Percentiles rank a stretch among this genome's conserved stretches.
Evolutionary conservation across 2,113 vertebrate genomes (phyloP).

Genomic region (Saccopteryx bilineata): DNA sequence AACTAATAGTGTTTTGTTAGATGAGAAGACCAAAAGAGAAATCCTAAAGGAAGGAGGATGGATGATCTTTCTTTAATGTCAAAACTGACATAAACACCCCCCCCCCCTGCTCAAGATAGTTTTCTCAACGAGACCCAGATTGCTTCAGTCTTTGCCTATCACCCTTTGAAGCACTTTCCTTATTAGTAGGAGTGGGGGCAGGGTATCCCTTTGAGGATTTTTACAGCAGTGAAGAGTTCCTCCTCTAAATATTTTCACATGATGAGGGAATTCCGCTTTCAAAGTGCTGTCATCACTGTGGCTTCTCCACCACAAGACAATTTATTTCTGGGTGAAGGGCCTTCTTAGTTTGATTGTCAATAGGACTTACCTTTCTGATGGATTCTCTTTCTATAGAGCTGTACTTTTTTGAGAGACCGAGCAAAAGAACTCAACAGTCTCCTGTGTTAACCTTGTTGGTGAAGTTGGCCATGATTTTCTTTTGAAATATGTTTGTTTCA

Average conservation of each 20-base stretch:
- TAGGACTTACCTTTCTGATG: conserved; percentile 64
- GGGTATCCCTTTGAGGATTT: conserved; percentile 85
- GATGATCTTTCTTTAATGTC: conserved; percentile 88
- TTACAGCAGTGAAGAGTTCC: conserved; percentile 82
- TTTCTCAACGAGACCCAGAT: conserved; percentile 88
- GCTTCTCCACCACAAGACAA: conserved; percentile 66
- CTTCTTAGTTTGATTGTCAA: conserved; percentile 71
- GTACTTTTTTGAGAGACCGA: conserved; percentile 41
- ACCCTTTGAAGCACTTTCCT: conserved; percentile 87
- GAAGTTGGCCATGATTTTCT: not conserved
- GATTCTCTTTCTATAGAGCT: not conserved
- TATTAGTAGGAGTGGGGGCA: conserved; percentile 82
- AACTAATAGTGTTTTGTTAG: conserved; percentile 85
- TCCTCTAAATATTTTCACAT: conserved; percentile 85
- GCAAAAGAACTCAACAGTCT: not conserved
- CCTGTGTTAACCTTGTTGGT: not conserved
- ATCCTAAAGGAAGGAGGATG: conserved; percentile 84
- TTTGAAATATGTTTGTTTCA: not conserved
- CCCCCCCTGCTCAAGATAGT: conserved; percentile 85
- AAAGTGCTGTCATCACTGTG: conserved; percentile 78
- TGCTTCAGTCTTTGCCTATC: conserved; percentile 86
- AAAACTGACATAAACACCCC: conserved; percentile 87
- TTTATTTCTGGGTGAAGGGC: conserved; percentile 72
- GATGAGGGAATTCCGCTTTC: conserved; percentile 79
- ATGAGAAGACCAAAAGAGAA: conserved; percentile 85